Evolutionary conservation across 1,140 invertebrate species (phyloP).

Genomic region (Trissolcus basalis): DNA sequence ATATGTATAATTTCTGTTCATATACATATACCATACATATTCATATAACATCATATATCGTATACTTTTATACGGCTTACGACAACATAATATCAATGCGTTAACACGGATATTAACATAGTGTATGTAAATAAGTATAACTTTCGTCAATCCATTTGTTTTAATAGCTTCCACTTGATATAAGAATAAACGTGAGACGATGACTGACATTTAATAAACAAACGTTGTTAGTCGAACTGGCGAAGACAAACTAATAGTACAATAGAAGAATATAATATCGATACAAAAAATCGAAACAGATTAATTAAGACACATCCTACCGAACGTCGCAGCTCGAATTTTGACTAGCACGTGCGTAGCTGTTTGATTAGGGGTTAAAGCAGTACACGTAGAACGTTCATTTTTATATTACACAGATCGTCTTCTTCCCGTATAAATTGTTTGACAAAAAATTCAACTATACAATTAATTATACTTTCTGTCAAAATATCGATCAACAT

Average conservation of each 20-base stretch:
- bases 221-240: constrained; percentile 61
- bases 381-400: constrained; percentile 29
- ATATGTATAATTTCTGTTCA: constrained; percentile 35
- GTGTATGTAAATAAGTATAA: constrained; percentile 65
- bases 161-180: constrained; percentile 18
- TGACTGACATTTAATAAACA: constrained; percentile 66
- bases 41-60: constrained; percentile 23
- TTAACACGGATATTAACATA: constrained; percentile 66
- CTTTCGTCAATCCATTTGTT: constrained; percentile 16
- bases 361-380: constrained; percentile 40
- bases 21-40: constrained; percentile 40
- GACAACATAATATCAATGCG: constrained; percentile 64
- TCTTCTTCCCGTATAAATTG: too few relatives aligned
- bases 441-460: too few relatives aligned
- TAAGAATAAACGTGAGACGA: constrained; percentile 53
- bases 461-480: background rate
- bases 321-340: constrained; percentile 65
- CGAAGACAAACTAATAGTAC: constrained; percentile 41
- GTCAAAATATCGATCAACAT: background rate
- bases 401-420: background rate
- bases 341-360: constrained; percentile 71
- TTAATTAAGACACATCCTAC: constrained; percentile 18
- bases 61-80: constrained; percentile 53
- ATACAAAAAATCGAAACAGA: constrained; percentile 13
- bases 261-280: background rate